Base-by-base conservation (phyloP, 2,113 vertebrate species). In the Gasterosteus aculeatus region DNA sequence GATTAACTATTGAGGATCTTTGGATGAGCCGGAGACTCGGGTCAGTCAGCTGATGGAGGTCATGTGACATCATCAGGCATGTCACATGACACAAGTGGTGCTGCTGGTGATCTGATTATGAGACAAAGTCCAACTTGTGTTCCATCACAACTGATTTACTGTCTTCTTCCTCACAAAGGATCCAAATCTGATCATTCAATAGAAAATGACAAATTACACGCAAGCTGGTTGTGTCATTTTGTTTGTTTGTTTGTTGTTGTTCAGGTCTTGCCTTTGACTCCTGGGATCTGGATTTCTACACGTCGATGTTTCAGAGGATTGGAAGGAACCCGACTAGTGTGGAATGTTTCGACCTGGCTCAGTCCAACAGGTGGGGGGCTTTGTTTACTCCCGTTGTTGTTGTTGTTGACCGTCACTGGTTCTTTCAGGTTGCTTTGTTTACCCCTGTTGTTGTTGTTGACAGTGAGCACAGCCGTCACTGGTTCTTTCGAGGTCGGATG, bases 391-490 rank as follows among this genome's bases (percentile, higher is more conserved):
- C 6, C 33, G 5, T 33, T 35, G 8, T 57, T 16, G 5, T 9
- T 53, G 26, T 7, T 47, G 15, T 47, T 18, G 10, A 0, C 91
- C 97, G 97, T 0, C 97, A 98, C 75, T 98, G 97, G 97, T 98
- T 98, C 92, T 98, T 98, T 86, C 95, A 35, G 33, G 3, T 35
- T 35, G 5, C 5, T 42, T 42, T 42, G 53, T 47, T 26, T 4
- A 1, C 22, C 19, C 5, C 15, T 10, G 15, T 57, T 16, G 5
- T 9, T 54, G 26, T 7, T 47, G 16, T 47, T 19, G 11, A 0
- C 91, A 98, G 97, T 0, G 97, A 98, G 81, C 97, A 98, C 92
- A 98, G 97, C 69, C 95, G 97, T 15, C 97, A 98, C 75, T 98
- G 97, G 97, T 98, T 98, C 92, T 98, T 98, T 86, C 95, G 95